Percentiles rank a stretch among this genome's conserved stretches.
phyloP scores from a whole-genome alignment of 2,888 invertebrate species.

The Oeneis ivallda region DNA sequence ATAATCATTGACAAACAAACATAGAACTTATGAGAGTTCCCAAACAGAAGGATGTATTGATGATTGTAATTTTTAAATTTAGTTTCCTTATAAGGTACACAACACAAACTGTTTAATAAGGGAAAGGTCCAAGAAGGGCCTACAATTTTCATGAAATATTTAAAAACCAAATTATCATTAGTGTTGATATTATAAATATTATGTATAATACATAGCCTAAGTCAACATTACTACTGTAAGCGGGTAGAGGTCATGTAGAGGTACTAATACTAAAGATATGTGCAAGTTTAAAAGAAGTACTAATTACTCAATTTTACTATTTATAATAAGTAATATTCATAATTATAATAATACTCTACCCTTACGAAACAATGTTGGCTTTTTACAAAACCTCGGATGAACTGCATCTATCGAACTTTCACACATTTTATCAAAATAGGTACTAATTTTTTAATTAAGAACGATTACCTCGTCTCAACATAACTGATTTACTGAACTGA shows the following conservation, averaged over 20 bases:
- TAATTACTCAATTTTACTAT: background rate
- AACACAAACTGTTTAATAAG: too few species aligned
- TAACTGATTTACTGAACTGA: conserved; percentile 38
- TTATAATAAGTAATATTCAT: too few species aligned
- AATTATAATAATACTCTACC: conserved; percentile 59
- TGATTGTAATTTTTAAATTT: too few species aligned
- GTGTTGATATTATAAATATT: background rate
- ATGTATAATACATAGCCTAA: background rate
- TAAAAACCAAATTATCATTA: background rate
- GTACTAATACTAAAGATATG: too few species aligned
- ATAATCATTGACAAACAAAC: too few species aligned
- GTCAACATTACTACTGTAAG: too few species aligned
- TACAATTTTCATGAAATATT: background rate
- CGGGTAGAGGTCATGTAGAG: too few species aligned
- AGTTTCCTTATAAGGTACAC: too few species aligned
- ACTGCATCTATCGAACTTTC: conserved; percentile 58
- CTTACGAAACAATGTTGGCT: conserved; percentile 48
- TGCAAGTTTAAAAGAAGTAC: too few species aligned
- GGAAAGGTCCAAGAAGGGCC: too few species aligned
- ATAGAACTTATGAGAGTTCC: too few species aligned
- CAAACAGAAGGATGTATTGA: too few species aligned
- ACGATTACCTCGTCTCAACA: conserved; percentile 64
- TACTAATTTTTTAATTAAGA: conserved; percentile 34
- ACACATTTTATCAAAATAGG: conserved; percentile 46
- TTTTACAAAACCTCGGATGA: conserved; percentile 64